A percentile compares a stretch with the other conserved stretches of the same genome.
Evolutionary conservation across 2,888 invertebrate genomes (phyloP).

Genomic region (Autographa gamma): DNA sequence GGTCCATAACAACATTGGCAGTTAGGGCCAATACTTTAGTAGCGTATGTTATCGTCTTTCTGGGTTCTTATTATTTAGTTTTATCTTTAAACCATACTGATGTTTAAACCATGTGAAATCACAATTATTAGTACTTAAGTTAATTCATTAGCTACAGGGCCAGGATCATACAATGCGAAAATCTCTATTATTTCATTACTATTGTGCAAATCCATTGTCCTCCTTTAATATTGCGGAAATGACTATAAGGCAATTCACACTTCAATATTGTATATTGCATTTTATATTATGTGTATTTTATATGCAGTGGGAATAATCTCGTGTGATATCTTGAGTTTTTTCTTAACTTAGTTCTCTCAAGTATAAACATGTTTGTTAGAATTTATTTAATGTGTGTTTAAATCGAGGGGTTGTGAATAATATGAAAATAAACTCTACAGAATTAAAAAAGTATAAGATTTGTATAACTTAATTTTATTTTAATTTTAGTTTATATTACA

Average conservation of each 20-base stretch:
- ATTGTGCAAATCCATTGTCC: slow-evolving; percentile 17
- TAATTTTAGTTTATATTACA: too few species aligned
- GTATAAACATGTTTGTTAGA: too few species aligned
- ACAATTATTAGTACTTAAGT: background rate
- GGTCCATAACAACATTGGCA: too few species aligned
- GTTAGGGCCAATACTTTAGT: too few species aligned
- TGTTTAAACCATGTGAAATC: too few species aligned
- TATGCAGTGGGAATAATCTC: background rate
- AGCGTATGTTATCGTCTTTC: too few species aligned
- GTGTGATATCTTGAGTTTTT: background rate
- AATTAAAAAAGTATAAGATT: too few species aligned
- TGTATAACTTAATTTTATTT: too few species aligned
- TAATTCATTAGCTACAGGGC: background rate
- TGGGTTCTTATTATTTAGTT: background rate
- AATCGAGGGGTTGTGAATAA: too few species aligned
- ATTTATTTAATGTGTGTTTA: background rate
- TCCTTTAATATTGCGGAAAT: slow-evolving; percentile 24
- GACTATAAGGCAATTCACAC: slow-evolving; percentile 15
- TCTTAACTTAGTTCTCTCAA: too few species aligned
- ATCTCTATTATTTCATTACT: background rate
- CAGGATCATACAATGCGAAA: background rate
- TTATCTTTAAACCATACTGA: too few species aligned
- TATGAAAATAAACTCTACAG: too few species aligned
- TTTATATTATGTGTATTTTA: background rate
- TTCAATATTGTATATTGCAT: slow-evolving; percentile 8